Conservation (phyloP, 2,113 vertebrate species). For the Anoplopoma fimbria region DNA sequence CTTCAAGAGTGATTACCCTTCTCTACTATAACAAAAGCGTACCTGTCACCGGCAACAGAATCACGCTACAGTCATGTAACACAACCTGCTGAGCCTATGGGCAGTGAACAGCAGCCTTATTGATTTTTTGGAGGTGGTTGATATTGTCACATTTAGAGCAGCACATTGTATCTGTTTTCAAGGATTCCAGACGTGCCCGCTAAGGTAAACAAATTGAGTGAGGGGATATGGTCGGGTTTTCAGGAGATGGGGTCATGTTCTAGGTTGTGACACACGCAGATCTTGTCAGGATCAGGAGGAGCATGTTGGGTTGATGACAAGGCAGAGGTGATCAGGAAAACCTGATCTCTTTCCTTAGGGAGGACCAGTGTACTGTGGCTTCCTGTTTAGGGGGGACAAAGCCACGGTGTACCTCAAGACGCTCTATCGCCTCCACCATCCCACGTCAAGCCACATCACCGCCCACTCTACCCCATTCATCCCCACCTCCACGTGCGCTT, state of each 20-base stretch:
- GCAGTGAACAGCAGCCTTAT: constrained; percentile 70
- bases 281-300: constrained; percentile 72
- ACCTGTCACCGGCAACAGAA: constrained; percentile 58
- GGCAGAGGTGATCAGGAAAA: constrained; percentile 72
- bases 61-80: constrained; percentile 50
- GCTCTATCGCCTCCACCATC: constrained; percentile 74
- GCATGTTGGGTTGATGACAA: constrained; percentile 68
- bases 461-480: constrained; percentile 64
- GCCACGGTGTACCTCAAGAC: constrained; percentile 66
- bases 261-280: constrained; percentile 59
- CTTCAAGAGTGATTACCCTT: constrained; percentile 50
- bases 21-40: constrained; percentile 61
- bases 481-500: constrained; percentile 73
- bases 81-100: constrained; percentile 26
- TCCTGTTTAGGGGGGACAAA: constrained; percentile 74
- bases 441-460: constrained; percentile 68
- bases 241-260: constrained; percentile 22
- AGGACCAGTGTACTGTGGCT: constrained; percentile 56
- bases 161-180: constrained; percentile 64
- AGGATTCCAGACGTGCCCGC: constrained; percentile 18
- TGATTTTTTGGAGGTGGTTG: constrained; percentile 61
- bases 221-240: neutral
- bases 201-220: constrained; percentile 63
- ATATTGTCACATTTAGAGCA: constrained; percentile 70
- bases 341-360: constrained; percentile 55